Base-by-base conservation (phyloP, 2,888 invertebrate genomes). In the Catocala sponsa region DNA sequence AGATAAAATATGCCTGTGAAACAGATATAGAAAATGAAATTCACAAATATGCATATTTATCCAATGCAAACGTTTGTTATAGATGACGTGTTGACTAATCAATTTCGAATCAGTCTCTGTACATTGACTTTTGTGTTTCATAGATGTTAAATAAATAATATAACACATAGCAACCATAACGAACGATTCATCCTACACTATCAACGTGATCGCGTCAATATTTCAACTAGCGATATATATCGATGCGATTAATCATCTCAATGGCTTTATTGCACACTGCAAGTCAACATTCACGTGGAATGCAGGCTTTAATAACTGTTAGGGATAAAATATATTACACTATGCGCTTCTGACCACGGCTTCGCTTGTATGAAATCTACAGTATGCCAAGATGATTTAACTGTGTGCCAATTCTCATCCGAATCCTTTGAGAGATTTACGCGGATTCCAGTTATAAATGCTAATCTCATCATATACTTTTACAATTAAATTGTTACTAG, bases 181-280 rank as follows among this genome's bases (percentile, higher is more conserved):
- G 10, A 54, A 35, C 35, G 54, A 46, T 43, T 38, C 43, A 35
- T 46, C 38, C 15, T 10, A 25, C 11, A 51, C 33, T 44, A 41
- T 32, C 46, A 38, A 44, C 13, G 44, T 11, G 44, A 33, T 25
- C 33, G 44, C 33, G 13, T 51, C 50, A 41, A 57, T 57, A 44
- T 44, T 43, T 43, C 13, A 44, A 46, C 46, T 35, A 44, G 5
- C 33, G 13, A 32, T 50, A 35, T 51, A 15, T 57, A 11, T 43
- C 44, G 44, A 12, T 56, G 33, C n/a, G 41, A n/a, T 47, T 47
- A 47, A 47, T 47, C 47, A 15, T 9, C 10, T 15, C 10, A 47
- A 44, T 44, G 12, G 44, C 44, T 12, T 44, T 44, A 44, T 44
- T 44, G 12, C 12, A 12, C 5, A 12, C 12, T 44, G 1, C 6